A percentile compares a stretch with the other conserved stretches of the same genome.
Conservation (phyloP, 2,888 invertebrate species). For the Volucella inflata region DNA sequence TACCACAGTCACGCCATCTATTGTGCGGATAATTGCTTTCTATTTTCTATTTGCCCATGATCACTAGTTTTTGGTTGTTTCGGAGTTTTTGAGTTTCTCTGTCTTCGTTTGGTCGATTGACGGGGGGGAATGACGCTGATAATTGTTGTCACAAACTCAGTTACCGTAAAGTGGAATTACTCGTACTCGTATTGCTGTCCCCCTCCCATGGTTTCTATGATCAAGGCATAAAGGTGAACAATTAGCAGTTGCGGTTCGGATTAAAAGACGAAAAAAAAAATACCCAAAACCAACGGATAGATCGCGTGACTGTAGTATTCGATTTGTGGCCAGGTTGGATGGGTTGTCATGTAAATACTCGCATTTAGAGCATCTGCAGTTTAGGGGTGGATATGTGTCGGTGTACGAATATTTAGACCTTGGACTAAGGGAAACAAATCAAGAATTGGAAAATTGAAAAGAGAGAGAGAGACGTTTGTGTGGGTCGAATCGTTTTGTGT, state of each 20-base stretch:
- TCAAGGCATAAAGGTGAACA: conserved; percentile 77
- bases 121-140: conserved; percentile 33
- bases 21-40: conserved; percentile 68
- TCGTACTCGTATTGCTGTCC: conserved; percentile 24
- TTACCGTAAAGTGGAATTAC: conserved; percentile 45
- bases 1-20: conserved; percentile 70
- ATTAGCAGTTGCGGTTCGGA: conserved; percentile 77
- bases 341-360: conserved; percentile 41
- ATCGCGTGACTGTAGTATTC: conserved; percentile 60
- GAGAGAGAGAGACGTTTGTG: no score
- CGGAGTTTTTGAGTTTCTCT: background rate
- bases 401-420: no score
- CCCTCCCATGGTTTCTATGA: background rate
- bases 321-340: conserved; percentile 2
- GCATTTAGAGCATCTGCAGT: conserved; percentile 46
- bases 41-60: conserved; percentile 65
- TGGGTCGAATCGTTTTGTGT: no score
- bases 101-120: conserved; percentile 8
- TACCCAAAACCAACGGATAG: background rate
- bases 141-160: conserved; percentile 73
- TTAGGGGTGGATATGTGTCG: background rate
- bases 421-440: no score
- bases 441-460: no score
- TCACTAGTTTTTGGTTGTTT: conserved; percentile 54
- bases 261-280: background rate